Evolutionary conservation across 2,888 invertebrate genomes (phyloP).

Genomic region (Hemithea aestivaria): DNA sequence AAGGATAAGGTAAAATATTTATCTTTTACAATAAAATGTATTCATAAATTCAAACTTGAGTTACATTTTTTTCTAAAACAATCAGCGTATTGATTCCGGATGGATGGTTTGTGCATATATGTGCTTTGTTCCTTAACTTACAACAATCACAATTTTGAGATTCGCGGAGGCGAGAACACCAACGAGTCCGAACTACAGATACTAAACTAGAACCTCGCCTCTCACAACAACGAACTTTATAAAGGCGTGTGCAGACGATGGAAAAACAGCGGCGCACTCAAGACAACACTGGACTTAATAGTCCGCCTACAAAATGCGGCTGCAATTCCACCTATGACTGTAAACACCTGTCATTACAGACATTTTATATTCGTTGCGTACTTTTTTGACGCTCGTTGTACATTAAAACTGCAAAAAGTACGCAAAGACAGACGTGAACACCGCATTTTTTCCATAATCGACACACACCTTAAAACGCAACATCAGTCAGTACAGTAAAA

Average conservation of each 20-base stretch:
- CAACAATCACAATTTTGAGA: slow-evolving; percentile 66
- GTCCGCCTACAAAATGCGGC: no score
- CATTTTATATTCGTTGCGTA: no score
- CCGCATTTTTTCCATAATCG: no score
- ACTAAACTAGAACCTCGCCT: slow-evolving; percentile 22
- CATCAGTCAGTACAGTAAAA: slow-evolving; percentile 71
- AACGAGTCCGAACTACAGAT: slow-evolving; percentile 18
- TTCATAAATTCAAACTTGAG: slow-evolving; percentile 78
- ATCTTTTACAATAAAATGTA: slow-evolving; percentile 75
- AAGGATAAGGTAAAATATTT: slow-evolving; percentile 75
- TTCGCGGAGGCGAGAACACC: slow-evolving; percentile 27
- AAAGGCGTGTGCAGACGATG: no score
- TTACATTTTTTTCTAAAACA: slow-evolving; percentile 72
- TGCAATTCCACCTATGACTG: no score
- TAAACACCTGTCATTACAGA: no score
- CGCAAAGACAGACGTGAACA: no score
- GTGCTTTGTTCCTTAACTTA: slow-evolving; percentile 74
- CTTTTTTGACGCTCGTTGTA: no score
- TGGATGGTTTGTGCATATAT: slow-evolving; percentile 77
- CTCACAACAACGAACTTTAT: slow-evolving; percentile 43
- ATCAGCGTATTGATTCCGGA: slow-evolving; percentile 71
- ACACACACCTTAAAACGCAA: slow-evolving; percentile 62
- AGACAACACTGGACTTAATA: no score
- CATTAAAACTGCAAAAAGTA: no score
- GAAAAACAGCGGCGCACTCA: no score